phyloP scores from a whole-genome alignment of 2,888 invertebrate species.

The Plemyria rubiginata region DNA sequence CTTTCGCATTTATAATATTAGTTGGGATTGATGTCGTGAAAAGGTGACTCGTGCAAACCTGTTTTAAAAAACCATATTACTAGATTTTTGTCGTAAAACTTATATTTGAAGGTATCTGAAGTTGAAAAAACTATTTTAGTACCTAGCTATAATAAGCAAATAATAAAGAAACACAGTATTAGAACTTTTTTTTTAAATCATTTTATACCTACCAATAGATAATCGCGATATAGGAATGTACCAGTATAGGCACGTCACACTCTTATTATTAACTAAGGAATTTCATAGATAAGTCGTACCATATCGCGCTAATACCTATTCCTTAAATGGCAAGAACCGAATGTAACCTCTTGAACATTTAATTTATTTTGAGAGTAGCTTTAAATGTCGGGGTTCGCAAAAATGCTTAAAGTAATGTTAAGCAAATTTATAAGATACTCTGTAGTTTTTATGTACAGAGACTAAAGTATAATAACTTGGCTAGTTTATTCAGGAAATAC shows the following conservation, averaged over 20 bases:
- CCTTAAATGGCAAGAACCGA: conserved; percentile 30
- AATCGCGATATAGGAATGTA: background rate
- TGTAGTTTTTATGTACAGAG: background rate
- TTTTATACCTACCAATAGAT: background rate
- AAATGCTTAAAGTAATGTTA: background rate
- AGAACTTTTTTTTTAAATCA: background rate
- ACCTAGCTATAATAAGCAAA: background rate
- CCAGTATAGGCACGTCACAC: background rate
- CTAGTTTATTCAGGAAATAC: conserved; percentile 15
- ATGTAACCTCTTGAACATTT: conserved; percentile 16
- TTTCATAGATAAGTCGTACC: conserved; percentile 6
- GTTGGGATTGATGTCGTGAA: background rate
- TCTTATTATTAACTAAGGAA: conserved; percentile 1
- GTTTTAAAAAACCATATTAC: background rate
- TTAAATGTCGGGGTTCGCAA: conserved; percentile 17
- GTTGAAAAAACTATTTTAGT: background rate
- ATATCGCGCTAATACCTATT: conserved; percentile 13
- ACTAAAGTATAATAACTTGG: conserved; percentile 8
- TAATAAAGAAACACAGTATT: background rate
- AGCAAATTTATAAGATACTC: background rate
- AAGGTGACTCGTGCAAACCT: background rate
- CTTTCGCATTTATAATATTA: too few species aligned
- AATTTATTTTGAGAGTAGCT: conserved; percentile 7
- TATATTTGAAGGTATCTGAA: too few species aligned
- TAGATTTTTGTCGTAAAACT: background rate